Evolutionary conservation across 1,140 invertebrate species (phyloP).

Genomic region (Aphaenogaster floridana): DNA sequence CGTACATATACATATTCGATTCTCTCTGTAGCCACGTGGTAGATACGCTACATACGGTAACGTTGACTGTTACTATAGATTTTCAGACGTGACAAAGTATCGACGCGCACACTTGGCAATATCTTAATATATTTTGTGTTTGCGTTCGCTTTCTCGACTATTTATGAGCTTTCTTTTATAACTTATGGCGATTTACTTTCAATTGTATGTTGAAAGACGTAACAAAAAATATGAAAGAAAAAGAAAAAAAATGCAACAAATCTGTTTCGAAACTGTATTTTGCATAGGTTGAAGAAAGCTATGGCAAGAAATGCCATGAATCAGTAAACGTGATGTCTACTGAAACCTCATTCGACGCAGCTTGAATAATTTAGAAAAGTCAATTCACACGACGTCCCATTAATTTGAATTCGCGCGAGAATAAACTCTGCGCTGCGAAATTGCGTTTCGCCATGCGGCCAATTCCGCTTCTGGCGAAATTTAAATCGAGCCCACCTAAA

Average conservation of each 20-base stretch:
- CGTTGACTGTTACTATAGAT: constrained; percentile 22
- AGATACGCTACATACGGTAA: constrained; percentile 56
- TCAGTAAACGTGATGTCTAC: constrained; percentile 55
- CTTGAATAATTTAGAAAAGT: constrained; percentile 73
- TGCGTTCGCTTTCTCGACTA: neutral
- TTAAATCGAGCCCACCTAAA: constrained; percentile 79
- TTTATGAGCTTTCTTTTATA: neutral
- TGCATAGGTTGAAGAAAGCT: constrained; percentile 11
- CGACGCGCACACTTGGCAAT: neutral
- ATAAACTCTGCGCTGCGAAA: constrained; percentile 78
- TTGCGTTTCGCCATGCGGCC: constrained; percentile 79
- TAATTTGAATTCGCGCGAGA: constrained; percentile 81
- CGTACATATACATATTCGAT: constrained; percentile 74
- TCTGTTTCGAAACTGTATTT: neutral
- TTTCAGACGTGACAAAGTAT: constrained; percentile 31
- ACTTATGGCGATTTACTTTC: neutral
- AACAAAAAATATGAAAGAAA: neutral
- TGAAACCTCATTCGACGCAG: constrained; percentile 63
- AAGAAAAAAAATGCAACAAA: neutral
- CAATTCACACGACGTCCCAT: constrained; percentile 73
- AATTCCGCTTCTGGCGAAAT: constrained; percentile 80
- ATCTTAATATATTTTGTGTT: constrained; percentile 42
- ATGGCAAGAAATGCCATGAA: constrained; percentile 38
- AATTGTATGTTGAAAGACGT: neutral
- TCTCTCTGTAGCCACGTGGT: constrained; percentile 71